Percentiles rank a stretch among this genome's conserved stretches.
Evolutionary conservation across 2,888 invertebrate species (phyloP).

Genomic region (Sesamia inferens): DNA sequence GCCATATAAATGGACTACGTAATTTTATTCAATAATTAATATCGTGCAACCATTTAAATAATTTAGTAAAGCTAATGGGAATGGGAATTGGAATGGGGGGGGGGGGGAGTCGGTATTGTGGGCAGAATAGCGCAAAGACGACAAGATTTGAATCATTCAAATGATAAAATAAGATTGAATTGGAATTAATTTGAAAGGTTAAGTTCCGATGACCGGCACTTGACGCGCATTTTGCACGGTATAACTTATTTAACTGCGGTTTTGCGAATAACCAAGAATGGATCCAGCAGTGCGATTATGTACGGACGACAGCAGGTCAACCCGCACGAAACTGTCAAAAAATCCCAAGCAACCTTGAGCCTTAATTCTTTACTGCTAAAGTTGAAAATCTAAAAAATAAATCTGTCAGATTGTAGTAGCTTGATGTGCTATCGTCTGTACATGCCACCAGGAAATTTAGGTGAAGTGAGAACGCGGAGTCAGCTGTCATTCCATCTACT

Average conservation of each 20-base stretch:
- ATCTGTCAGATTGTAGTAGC: too few species aligned
- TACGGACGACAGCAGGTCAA: too few species aligned
- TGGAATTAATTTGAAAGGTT: slow-evolving; percentile 52
- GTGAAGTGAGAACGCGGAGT: too few species aligned
- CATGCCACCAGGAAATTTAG: too few species aligned
- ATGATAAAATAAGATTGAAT: slow-evolving; percentile 50
- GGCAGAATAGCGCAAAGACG: background rate
- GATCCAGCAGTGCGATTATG: too few species aligned
- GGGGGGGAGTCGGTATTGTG: background rate
- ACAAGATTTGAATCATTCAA: slow-evolving; percentile 29
- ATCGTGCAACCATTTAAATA: slow-evolving; percentile 36
- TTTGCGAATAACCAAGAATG: background rate
- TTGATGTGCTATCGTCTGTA: too few species aligned
- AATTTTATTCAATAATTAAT: slow-evolving; percentile 41
- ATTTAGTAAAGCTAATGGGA: slow-evolving; percentile 40
- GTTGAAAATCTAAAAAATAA: too few species aligned
- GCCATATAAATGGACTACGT: slow-evolving; percentile 29
- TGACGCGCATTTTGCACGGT: slow-evolving; percentile 9
- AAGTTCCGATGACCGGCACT: slow-evolving; percentile 34
- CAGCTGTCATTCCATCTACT: too few species aligned
- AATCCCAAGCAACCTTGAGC: too few species aligned
- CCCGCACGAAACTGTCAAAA: too few species aligned
- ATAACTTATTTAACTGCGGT: slow-evolving; percentile 9
- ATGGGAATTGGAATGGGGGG: slow-evolving; percentile 7
- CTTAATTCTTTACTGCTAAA: too few species aligned